phyloP scores from a whole-genome alignment of 2,888 invertebrate genomes.

The Tridacna crocea region DNA sequence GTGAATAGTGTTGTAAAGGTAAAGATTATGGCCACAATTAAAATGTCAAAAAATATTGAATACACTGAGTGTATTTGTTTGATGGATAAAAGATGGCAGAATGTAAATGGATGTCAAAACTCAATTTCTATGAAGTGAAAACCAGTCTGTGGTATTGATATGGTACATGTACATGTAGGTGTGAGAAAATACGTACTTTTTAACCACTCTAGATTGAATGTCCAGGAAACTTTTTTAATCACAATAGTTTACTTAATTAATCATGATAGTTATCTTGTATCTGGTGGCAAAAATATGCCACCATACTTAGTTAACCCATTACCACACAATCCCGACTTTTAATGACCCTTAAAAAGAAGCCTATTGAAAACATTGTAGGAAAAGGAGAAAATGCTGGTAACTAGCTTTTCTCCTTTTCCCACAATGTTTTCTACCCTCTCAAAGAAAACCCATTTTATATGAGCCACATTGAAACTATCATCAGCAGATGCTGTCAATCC shows the following conservation, averaged over 20 bases:
- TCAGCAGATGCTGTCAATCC: too few species aligned
- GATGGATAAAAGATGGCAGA: slow-evolving; percentile 9
- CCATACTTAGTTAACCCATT: too few species aligned
- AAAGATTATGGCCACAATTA: not conserved
- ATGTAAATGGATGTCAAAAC: slow-evolving; percentile 12
- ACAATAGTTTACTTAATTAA: too few species aligned
- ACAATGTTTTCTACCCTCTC: not conserved
- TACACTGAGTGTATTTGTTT: slow-evolving; percentile 12
- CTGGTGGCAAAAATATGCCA: too few species aligned
- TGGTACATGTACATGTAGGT: not conserved
- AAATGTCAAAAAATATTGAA: not conserved
- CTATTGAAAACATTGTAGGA: slow-evolving; percentile 5
- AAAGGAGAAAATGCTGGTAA: not conserved
- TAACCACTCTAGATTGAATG: too few species aligned
- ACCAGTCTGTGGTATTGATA: not conserved
- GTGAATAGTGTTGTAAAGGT: not conserved
- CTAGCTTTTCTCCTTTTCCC: not conserved
- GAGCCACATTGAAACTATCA: too few species aligned
- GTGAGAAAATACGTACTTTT: slow-evolving; percentile 5
- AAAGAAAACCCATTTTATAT: too few species aligned
- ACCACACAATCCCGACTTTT: too few species aligned
- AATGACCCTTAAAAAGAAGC: too few species aligned
- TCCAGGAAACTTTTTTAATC: too few species aligned
- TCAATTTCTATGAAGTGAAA: slow-evolving; percentile 9
- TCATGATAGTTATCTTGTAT: too few species aligned